phyloP scores from a whole-genome alignment of 2,113 vertebrate species.

The Gymnocephalus cernua region DNA sequence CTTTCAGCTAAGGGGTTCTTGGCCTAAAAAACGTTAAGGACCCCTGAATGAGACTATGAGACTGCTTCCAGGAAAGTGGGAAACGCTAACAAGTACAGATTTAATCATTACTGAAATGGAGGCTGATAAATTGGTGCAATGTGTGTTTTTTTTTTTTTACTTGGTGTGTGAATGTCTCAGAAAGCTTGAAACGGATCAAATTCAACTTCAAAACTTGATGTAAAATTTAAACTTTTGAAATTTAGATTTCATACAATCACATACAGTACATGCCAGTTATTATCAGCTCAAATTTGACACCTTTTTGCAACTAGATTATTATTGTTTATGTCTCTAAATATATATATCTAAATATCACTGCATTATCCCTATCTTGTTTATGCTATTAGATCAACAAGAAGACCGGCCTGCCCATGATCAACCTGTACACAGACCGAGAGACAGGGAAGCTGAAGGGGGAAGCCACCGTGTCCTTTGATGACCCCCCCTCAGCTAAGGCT shows the following conservation, averaged over 20 bases:
- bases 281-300: not conserved
- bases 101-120: too few species aligned
- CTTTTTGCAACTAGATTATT: not conserved
- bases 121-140: too few species aligned
- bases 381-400: conserved; percentile 90
- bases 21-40: too few species aligned
- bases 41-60: too few species aligned
- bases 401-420: conserved; percentile 95
- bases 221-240: not conserved
- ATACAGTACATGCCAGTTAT: fast-evolving
- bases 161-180: too few species aligned
- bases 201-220: not conserved
- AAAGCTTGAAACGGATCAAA: not conserved
- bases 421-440: conserved; percentile 93
- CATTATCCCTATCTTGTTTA: too few species aligned
- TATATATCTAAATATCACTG: too few species aligned
- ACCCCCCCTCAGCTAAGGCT: conserved; percentile 92
- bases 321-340: not conserved
- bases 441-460: conserved; percentile 94
- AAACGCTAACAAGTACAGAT: too few species aligned
- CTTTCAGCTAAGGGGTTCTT: too few species aligned
- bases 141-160: too few species aligned
- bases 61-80: too few species aligned
- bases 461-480: conserved; percentile 92
- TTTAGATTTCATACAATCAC: not conserved